Conservation (phyloP, 2,888 invertebrate species). For the Macropis europaea region DNA sequence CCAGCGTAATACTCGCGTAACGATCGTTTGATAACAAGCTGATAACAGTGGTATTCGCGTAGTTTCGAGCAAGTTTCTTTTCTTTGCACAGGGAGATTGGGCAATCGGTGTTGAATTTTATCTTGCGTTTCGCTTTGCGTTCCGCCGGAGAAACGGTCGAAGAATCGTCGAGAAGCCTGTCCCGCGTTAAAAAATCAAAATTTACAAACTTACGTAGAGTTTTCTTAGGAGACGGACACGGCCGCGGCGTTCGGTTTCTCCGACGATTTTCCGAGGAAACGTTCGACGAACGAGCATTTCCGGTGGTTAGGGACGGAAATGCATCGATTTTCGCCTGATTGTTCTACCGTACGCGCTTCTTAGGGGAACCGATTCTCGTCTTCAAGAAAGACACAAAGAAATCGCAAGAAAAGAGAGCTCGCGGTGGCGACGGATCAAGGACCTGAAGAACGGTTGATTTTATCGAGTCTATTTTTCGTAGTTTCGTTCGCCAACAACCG, state of each 20-base stretch:
- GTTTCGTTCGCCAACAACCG: constrained; percentile 62
- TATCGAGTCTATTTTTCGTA: constrained; percentile 72
- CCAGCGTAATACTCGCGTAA: constrained; percentile 56
- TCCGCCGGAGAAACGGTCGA: background rate
- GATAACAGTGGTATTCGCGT: background rate
- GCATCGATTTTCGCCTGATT: too few relatives aligned
- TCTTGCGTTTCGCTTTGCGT: background rate
- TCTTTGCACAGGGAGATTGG: background rate
- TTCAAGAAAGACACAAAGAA: too few relatives aligned
- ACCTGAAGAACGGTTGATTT: constrained; percentile 67
- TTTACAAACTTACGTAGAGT: constrained; percentile 1
- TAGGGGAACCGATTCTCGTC: too few relatives aligned
- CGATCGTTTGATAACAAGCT: background rate
- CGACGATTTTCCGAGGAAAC: constrained; percentile 17
- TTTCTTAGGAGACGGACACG: too few relatives aligned
- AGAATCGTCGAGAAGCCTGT: constrained; percentile 1
- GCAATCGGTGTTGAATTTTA: too few relatives aligned
- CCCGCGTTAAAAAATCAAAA: constrained; percentile 37
- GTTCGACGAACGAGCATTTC: too few relatives aligned
- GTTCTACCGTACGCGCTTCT: too few relatives aligned
- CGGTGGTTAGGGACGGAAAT: too few relatives aligned
- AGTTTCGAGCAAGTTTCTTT: background rate
- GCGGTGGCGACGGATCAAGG: constrained; percentile 12
- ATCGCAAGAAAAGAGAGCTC: background rate
- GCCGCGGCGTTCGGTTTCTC: too few relatives aligned